These are phyloP conservation scores for Solea solea DNA, from an alignment of 2,113 vertebrate species.

Conservation along the genomic window DNA sequence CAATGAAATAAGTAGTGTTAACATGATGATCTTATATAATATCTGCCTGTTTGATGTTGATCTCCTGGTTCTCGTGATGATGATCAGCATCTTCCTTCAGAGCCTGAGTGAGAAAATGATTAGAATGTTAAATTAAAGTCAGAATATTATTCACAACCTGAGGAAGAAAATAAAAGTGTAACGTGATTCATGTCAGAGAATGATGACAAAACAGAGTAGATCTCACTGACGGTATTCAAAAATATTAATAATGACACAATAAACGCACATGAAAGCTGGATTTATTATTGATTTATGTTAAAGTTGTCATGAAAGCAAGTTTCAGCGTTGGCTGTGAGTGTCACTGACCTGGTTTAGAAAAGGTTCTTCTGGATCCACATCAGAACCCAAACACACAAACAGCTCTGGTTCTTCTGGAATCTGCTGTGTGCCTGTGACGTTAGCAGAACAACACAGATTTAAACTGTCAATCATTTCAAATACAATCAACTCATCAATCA, in stretches of 20 bases:
- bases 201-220: too few relatives aligned
- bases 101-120: not conserved
- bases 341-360: conserved; percentile 73
- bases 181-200: too few relatives aligned
- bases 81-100: conserved; percentile 46
- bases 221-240: not conserved
- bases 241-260: not conserved
- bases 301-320: too few relatives aligned
- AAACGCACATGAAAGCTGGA: not conserved
- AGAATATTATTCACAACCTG: too few relatives aligned
- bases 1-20: not conserved
- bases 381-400: conserved; percentile 76
- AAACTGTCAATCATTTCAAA: too few relatives aligned
- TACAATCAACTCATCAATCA: too few relatives aligned
- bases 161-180: too few relatives aligned
- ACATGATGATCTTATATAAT: conserved; percentile 15
- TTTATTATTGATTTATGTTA: not conserved
- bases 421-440: conserved; percentile 85
- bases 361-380: conserved; percentile 75
- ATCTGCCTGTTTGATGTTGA: conserved; percentile 59
- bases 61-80: conserved; percentile 74
- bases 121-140: not conserved
- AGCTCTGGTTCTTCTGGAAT: conserved; percentile 84
- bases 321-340: too few relatives aligned
- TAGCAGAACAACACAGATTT: not conserved